These are phyloP conservation scores for Trissolcus brochymenae DNA, from an alignment of 2,888 invertebrate species.

Conservation along the genomic window DNA sequence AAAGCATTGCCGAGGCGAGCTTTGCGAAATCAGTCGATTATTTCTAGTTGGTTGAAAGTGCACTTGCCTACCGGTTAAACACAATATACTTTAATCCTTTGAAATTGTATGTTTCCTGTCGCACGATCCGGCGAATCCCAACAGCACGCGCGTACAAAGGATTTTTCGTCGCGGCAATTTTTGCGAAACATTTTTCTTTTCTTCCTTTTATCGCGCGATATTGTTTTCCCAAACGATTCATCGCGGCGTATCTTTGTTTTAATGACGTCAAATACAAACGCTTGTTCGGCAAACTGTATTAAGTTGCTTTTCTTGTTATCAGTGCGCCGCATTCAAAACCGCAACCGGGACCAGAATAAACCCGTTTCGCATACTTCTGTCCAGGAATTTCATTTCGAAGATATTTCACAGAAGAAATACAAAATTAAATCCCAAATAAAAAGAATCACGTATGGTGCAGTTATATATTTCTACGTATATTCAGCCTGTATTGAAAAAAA, in stretches of 20 bases:
- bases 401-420: too few relatives aligned
- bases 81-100: slow-evolving; percentile 69
- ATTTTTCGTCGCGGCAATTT: slow-evolving; percentile 39
- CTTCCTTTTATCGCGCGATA: slow-evolving; percentile 23
- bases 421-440: too few relatives aligned
- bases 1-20: slow-evolving; percentile 29
- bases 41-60: slow-evolving; percentile 51
- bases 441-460: too few relatives aligned
- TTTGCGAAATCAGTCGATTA: slow-evolving; percentile 54
- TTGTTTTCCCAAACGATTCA: slow-evolving; percentile 41
- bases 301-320: slow-evolving; percentile 8
- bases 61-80: slow-evolving; percentile 63
- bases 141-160: slow-evolving; percentile 29
- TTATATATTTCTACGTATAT: too few relatives aligned
- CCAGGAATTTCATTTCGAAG: not conserved
- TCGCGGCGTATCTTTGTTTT: slow-evolving; percentile 18
- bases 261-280: slow-evolving; percentile 19
- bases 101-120: slow-evolving; percentile 59
- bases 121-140: slow-evolving; percentile 27
- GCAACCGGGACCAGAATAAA: not conserved
- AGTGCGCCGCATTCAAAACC: not conserved
- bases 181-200: slow-evolving; percentile 43
- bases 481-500: too few relatives aligned
- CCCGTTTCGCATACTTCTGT: not conserved
- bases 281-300: slow-evolving; percentile 11